Evolutionary conservation across 30 jellyfish, hydroid and myxozoan genomes (phyloP).

Genomic region (Morbakka virulenta): DNA sequence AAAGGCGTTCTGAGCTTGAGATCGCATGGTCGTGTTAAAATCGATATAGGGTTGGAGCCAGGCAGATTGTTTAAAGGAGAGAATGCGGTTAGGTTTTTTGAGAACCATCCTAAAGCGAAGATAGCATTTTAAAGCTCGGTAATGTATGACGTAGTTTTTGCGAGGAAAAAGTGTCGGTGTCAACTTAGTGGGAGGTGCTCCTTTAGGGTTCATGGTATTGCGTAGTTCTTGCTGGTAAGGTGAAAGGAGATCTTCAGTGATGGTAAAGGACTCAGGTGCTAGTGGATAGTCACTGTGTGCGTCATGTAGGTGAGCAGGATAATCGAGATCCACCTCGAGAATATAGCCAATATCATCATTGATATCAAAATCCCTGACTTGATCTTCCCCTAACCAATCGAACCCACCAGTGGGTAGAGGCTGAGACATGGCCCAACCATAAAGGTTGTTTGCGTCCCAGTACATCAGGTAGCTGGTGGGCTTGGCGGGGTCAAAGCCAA

Average conservation of each 20-base stretch:
- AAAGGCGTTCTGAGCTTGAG: no score
- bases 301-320: constrained; percentile 58
- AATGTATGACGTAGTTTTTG: no score
- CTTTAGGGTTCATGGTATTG: no score
- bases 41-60: no score
- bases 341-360: constrained; percentile 27
- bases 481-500: neutral
- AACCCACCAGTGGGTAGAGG: constrained; percentile 55
- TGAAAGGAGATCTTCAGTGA: constrained; percentile 20
- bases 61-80: no score
- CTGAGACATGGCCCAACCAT: constrained; percentile 85
- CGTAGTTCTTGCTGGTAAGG: no score
- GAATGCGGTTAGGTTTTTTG: neutral
- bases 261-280: constrained; percentile 40
- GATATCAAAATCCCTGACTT: neutral
- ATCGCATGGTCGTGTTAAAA: no score
- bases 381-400: constrained; percentile 34
- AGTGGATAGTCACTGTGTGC: constrained; percentile 65
- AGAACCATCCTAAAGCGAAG: neutral
- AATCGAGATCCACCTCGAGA: constrained; percentile 49
- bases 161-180: constrained; percentile 1
- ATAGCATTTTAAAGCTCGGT: no score
- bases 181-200: no score
- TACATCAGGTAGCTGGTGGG: constrained; percentile 33
- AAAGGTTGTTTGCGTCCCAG: constrained; percentile 65